Evolutionary conservation across 2,888 invertebrate genomes (phyloP).

Genomic region (Aporophyla nigra): DNA sequence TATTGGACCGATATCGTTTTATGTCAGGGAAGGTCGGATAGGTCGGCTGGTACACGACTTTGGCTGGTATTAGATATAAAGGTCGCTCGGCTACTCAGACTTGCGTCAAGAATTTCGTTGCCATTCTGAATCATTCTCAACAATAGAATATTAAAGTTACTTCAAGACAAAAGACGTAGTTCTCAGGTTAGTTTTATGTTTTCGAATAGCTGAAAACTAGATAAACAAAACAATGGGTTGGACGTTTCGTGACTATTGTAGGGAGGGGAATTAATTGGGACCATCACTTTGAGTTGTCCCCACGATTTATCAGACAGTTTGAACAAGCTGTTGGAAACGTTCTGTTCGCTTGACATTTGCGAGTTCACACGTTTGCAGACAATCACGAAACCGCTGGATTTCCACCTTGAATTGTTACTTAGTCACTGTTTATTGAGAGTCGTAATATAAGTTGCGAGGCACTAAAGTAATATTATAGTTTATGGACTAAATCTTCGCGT

Average conservation of each 20-base stretch:
- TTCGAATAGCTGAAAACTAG: constrained; percentile 57
- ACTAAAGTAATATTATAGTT: constrained; percentile 30
- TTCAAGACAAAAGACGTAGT: constrained; percentile 42
- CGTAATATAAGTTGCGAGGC: constrained; percentile 23
- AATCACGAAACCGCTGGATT: constrained; percentile 49
- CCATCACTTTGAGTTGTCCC: constrained; percentile 78
- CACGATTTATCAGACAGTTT: constrained; percentile 77
- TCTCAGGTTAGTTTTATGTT: constrained; percentile 54
- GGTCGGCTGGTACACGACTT: constrained; percentile 15
- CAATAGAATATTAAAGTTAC: constrained; percentile 44
- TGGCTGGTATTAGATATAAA: constrained; percentile 16
- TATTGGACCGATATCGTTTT: constrained; percentile 41
- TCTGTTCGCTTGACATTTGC: constrained; percentile 69
- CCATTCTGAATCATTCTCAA: constrained; percentile 23
- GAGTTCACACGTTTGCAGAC: constrained; percentile 64
- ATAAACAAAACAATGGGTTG: constrained; percentile 67
- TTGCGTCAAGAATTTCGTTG: constrained; percentile 21
- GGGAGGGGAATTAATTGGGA: constrained; percentile 79
- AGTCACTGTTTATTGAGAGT: constrained; percentile 36
- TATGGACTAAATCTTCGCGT: constrained; percentile 24
- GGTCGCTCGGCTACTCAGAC: not conserved
- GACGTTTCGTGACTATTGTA: constrained; percentile 76
- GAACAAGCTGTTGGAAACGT: constrained; percentile 78
- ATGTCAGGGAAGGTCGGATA: constrained; percentile 34
- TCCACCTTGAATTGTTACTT: constrained; percentile 43